Conservation (phyloP, 2,797 vertebrate genomes). For the Acanthornis magna region DNA sequence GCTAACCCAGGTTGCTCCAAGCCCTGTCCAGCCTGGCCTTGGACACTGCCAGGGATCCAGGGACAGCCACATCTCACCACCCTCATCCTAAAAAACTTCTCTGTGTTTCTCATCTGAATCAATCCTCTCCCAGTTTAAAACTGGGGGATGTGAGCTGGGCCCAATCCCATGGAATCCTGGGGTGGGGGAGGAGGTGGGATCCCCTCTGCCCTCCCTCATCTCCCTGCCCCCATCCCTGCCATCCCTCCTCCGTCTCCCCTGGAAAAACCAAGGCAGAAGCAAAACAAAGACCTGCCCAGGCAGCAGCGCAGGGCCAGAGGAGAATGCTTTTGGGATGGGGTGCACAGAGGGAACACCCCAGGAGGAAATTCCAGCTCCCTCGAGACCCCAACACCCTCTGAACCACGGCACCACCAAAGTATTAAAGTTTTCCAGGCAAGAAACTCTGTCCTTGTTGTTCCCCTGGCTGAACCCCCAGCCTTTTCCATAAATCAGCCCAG, state of each 20-base stretch:
- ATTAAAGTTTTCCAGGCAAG: not conserved
- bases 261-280: not conserved
- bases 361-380: not conserved
- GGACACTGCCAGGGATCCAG: not conserved
- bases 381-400: accelerated
- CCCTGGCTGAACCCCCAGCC: not conserved
- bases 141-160: accelerated
- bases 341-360: not conserved
- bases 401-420: not conserved
- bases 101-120: not conserved
- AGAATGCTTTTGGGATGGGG: accelerated
- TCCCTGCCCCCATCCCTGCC: not conserved
- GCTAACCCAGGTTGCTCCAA: accelerated
- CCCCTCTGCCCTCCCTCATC: not conserved
- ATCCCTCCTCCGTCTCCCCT: not conserved
- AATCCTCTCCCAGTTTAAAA: not conserved
- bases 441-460: not conserved
- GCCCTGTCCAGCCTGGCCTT: not conserved
- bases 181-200: not conserved
- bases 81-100: not conserved
- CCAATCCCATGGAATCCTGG: accelerated
- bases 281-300: not conserved
- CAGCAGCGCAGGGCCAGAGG: accelerated
- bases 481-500: not conserved
- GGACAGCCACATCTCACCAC: not conserved